Base-by-base conservation (phyloP, 2,888 invertebrate species). In the Perizoma affinitatum region DNA sequence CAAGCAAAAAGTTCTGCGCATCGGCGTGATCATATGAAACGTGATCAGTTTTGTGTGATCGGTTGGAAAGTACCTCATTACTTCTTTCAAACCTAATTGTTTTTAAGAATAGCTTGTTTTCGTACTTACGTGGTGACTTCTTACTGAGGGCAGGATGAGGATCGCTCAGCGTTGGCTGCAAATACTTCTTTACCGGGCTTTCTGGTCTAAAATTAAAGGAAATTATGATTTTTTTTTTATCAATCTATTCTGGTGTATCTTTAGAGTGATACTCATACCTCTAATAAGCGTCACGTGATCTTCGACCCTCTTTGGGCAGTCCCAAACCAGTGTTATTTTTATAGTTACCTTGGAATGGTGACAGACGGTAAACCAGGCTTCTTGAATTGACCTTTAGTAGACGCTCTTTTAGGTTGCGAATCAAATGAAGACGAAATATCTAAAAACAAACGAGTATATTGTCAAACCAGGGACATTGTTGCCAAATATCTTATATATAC, bases 151-250 rank as follows among this genome's bases (percentile, higher is more conserved):
- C 87, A 0, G 94, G 94, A 72, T 92, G 92, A 5, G 94, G 95
- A 87, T 97, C 97, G 33, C 97, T 97, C 49, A 97, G 87, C 0
- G 96, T 97, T 1, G 97, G 97, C 9, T 96, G 96, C 58, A 97
- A 86, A 82, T 95, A 97, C 79, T 96, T 97, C 70, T 96, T 94
- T 0, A 96, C 95, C 54, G 95, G 95, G 77, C 96, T 96, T 33
- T 97, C 97, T 8, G 97, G 96, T 68, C 97, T 97, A 82, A 59
- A 66, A 56, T 44, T 3, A 54, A 45, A 22, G 22, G 22, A 40
- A 45, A 45, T 10, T 40, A 6, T 40, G 36, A 22, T 22, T 2
- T 22, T 22, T 22, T 22, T 22, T 22, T 22, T 3, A 22, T 22
- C 3, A 22, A 22, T 22, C 22, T 22, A 22, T 22, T 22, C 22